Evolutionary conservation across 2,888 invertebrate genomes (phyloP), one percentile per base, ranked within the genome.

Genomic region (Cylloceria caligata): DNA sequence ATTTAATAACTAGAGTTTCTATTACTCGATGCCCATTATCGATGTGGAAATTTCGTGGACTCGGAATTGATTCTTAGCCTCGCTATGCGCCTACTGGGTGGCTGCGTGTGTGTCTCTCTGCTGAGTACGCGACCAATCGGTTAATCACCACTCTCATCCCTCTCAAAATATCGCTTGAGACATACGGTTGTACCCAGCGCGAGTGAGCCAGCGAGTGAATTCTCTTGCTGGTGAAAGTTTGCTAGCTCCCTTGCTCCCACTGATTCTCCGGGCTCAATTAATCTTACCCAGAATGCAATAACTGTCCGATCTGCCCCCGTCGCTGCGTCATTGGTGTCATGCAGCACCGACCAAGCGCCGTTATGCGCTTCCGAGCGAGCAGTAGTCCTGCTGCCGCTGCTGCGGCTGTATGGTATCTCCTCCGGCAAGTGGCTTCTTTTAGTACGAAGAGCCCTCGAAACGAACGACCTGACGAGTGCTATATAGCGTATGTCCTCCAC

Each of bases 261-360:
- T 39, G 64, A 55, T 78, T 24, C 77, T 60, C 68, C 24, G 49
- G 87, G 88, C 89, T 90, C 92, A 91, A 92, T 92, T 92, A 92
- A 92, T 92, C 92, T 92, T 92, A 89, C 89, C 90, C 90, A 92
- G 92, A 92, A 92, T 92, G 92, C 92, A 92, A 92, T 92, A 92
- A 92, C 92, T 92, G 92, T 92, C 92, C 92, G 91, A 92, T 92
- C 92, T 91, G 92, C 91, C 16, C 55, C 92, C 90, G 90, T 90
- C 89, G 90, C 90, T 89, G 88, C 90, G 91, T 91, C 91, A 91
- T 84, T 83, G 81, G 83, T 83, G 84, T 84, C 81, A 78, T 87
- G 88, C 82, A 73, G 62, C 60, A 55, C 80, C 52, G 57, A 60
- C 19, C 19, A 64, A 60, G 71, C 27, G 42, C 60, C 83, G 78